Conservation (phyloP, 2,113 vertebrate genomes). For the Mastomys natalensis region DNA sequence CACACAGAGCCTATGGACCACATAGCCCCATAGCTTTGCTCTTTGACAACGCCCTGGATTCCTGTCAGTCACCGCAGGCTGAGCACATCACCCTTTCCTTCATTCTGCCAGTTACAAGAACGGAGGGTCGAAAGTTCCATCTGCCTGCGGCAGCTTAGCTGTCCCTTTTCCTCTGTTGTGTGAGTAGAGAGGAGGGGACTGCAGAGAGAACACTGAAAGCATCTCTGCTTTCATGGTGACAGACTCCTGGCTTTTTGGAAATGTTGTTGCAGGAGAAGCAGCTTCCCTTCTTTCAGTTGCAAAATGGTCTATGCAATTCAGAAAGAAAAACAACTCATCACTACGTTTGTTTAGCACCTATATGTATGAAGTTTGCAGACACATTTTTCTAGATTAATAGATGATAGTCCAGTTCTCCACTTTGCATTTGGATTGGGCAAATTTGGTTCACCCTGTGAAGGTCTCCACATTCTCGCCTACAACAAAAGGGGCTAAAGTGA, state of each 20-base stretch:
- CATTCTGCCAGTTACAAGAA: not conserved
- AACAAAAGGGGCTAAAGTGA: not conserved
- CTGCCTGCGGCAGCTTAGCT: not conserved
- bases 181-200: not conserved
- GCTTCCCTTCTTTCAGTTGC: constrained; percentile 58
- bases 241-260: constrained; percentile 50
- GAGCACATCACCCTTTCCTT: not conserved
- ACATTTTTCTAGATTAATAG: not conserved
- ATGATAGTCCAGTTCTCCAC: not conserved
- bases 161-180: not conserved
- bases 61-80: not conserved
- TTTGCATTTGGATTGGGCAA: not conserved
- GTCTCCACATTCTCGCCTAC: not conserved
- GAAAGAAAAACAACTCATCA: not conserved
- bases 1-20: not conserved
- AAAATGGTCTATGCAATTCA: constrained; percentile 41
- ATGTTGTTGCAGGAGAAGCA: constrained; percentile 7
- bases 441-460: not conserved
- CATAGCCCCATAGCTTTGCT: not conserved
- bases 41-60: not conserved
- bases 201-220: not conserved
- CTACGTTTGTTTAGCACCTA: not conserved
- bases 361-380: not conserved
- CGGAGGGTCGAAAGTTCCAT: constrained; percentile 4
- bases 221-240: not conserved